Conservation (phyloP, 2,797 vertebrate species). For the Rhinophrynus dorsalis region DNA sequence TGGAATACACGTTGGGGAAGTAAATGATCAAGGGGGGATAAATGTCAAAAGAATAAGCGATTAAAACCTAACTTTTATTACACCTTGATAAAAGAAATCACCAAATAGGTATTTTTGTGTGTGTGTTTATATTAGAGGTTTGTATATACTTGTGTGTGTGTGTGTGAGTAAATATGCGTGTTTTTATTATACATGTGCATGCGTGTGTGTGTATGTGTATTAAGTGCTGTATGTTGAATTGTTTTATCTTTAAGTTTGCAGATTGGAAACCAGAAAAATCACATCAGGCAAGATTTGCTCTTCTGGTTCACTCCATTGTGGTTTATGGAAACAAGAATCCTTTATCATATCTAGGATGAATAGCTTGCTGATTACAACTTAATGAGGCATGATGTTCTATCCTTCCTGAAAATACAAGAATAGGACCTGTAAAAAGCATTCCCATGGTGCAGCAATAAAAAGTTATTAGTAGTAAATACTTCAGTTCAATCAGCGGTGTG, state of each 20-base stretch:
- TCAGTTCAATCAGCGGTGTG: conserved; percentile 33
- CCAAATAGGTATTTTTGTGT: too few relatives aligned
- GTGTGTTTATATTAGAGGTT: too few relatives aligned
- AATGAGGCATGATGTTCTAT: conserved; percentile 32
- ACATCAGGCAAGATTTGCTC: neutral
- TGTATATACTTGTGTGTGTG: too few relatives aligned
- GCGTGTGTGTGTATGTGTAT: too few relatives aligned
- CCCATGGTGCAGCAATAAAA: conserved; percentile 36
- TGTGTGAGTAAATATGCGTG: too few relatives aligned
- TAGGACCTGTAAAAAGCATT: conserved; percentile 33
- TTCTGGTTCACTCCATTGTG: conserved; percentile 21
- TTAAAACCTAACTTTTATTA: too few relatives aligned
- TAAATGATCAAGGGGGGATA: too few relatives aligned
- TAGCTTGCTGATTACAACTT: conserved; percentile 40
- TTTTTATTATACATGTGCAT: too few relatives aligned
- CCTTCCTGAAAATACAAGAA: conserved; percentile 29
- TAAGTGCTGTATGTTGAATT: neutral
- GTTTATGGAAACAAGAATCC: conserved; percentile 2
- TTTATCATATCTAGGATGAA: conserved; percentile 34
- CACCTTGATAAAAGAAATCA: too few relatives aligned
- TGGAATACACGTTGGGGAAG: too few relatives aligned
- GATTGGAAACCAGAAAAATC: conserved; percentile 21
- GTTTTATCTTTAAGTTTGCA: neutral
- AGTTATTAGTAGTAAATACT: conserved; percentile 44
- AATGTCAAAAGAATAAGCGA: too few relatives aligned